A percentile compares a stretch with the other conserved stretches of the same genome.
phyloP scores from a whole-genome alignment of 2,797 vertebrate genomes.

The Orientallactaga sibirica region DNA sequence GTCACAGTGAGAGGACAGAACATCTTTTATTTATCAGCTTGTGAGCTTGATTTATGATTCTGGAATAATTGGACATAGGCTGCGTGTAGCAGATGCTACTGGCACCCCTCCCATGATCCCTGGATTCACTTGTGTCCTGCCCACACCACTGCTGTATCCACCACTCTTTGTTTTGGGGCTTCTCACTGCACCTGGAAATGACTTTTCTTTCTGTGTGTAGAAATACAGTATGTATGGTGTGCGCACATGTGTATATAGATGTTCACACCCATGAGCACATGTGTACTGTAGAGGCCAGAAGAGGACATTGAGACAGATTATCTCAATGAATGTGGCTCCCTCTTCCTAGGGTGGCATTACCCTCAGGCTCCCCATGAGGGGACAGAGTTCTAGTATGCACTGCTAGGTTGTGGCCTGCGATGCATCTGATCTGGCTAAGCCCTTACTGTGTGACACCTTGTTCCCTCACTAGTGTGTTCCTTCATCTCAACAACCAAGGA shows the following conservation, averaged over 20 bases:
- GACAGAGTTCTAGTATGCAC: not conserved
- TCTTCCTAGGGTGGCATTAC: not conserved
- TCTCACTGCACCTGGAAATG: rapidly evolving
- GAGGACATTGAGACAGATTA: too few species aligned
- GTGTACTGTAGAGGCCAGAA: too few species aligned
- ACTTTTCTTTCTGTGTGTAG: not conserved
- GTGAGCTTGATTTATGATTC: too few species aligned
- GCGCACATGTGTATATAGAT: too few species aligned
- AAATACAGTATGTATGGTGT: too few species aligned
- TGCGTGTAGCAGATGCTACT: not conserved
- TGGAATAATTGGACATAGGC: rapidly evolving
- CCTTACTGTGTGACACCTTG: too few species aligned
- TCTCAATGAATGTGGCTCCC: too few species aligned
- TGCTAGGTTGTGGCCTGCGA: not conserved
- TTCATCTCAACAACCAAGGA: not conserved
- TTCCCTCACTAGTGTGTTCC: too few species aligned
- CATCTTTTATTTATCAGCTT: not conserved
- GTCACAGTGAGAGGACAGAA: not conserved
- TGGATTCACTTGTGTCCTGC: not conserved
- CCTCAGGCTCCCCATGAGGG: not conserved
- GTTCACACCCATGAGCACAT: too few species aligned
- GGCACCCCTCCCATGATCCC: rapidly evolving
- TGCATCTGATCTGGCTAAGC: not conserved
- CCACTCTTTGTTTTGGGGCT: rapidly evolving
- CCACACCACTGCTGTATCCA: not conserved